These are phyloP conservation scores for Melangyna quadrimaculata DNA, from an alignment of 2,888 invertebrate species.

Conservation along the genomic window DNA sequence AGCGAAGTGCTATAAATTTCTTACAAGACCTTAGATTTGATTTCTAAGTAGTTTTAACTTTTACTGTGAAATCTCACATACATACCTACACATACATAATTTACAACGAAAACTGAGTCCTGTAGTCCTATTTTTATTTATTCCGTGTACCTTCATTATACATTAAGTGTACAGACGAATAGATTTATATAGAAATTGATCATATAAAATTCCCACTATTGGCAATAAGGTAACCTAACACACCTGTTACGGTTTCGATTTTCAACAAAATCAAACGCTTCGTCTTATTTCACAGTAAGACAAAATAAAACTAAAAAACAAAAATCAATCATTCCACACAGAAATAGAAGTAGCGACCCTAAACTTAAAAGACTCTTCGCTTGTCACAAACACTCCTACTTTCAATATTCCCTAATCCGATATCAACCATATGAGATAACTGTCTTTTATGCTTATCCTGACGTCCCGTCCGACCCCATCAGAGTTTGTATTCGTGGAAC, in stretches of 20 bases:
- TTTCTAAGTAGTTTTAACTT: too few species aligned
- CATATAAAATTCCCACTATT: not conserved
- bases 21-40: too few species aligned
- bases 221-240: not conserved
- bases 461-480: constrained; percentile 5
- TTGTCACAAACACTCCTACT: constrained; percentile 13
- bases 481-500: not conserved
- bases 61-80: too few species aligned
- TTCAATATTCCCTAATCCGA: constrained; percentile 49
- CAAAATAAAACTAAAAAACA: not conserved
- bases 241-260: not conserved
- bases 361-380: constrained; percentile 7
- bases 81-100: too few species aligned
- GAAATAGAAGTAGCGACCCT: not conserved
- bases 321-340: not conserved
- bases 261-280: not conserved
- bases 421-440: constrained; percentile 27
- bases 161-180: not conserved
- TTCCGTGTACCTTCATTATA: too few species aligned
- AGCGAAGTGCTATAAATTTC: too few species aligned
- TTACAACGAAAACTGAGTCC: too few species aligned
- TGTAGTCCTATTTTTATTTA: too few species aligned
- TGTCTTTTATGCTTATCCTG: constrained; percentile 24
- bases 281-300: not conserved
- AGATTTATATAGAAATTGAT: not conserved